Evolutionary conservation across 2,888 invertebrate genomes (phyloP), one percentile per base, ranked within the genome.

Genomic region (Smittia sp.): DNA sequence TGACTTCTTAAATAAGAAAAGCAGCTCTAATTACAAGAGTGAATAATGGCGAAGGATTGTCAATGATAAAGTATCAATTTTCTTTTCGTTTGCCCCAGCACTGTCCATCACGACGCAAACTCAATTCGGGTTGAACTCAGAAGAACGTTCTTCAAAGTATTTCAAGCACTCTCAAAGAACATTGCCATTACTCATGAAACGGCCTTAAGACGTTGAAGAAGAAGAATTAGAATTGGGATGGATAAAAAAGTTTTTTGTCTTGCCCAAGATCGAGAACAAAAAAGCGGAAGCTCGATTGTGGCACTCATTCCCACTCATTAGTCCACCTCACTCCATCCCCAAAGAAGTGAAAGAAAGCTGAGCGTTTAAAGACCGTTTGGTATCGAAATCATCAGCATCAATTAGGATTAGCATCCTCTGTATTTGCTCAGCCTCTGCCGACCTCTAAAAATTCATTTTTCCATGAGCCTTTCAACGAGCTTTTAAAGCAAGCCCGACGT

Each of bases 361-460:
- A 58, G 58, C 18, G 18, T 58, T 58, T 58, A 20, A 58, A 58
- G 58, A 18, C 22, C 58, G 20, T 18, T 58, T 58, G 22, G 15
- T 41, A 67, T 67, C 41, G 25, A 67, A 67, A 67, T 67, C 67
- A 67, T 41, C 67, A 24, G 27, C 69, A 69, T 69, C 54, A 69
- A 69, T 69, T 69, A 69, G 54, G 69, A 69, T 69, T 69, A 69
- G 52, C 54, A 54, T 25, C 41, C 39, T 38, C 38, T 66, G 13
- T 63, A 13, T n/a, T 46, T 46, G 52, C n/a, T 46, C n/a, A 9
- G 22, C 9, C 58, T 18, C 6, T 46, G 18, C 4, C 6, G 22
- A 20, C 58, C 58, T 18, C 18, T 18, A 58, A 58, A 46, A 58
- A 11, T 58, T 58, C 22, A 20, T 22, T 18, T 4, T 6, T 20